Conservation (phyloP, 2,888 invertebrate species). For the Alitta virens region DNA sequence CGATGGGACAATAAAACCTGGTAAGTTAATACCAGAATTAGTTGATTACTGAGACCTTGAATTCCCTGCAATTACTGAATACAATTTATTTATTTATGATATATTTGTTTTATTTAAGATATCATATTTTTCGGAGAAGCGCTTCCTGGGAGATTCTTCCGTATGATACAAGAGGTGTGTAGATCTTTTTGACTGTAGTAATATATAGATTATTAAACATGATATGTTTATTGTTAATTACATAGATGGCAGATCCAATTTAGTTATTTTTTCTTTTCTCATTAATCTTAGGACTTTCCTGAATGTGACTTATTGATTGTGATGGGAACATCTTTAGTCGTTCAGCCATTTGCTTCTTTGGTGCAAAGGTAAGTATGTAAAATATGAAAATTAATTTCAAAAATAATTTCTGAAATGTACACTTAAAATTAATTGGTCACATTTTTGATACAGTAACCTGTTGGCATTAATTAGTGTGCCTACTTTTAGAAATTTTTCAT, state of each 20-base stretch:
- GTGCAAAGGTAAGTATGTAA: slow-evolving; percentile 65
- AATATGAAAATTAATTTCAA: too few species aligned
- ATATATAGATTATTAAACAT: too few species aligned
- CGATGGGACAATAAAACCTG: slow-evolving; percentile 79
- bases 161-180: slow-evolving; percentile 62
- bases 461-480: background rate
- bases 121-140: slow-evolving; percentile 95
- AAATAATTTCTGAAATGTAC: background rate
- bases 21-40: slow-evolving; percentile 28
- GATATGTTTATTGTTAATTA: too few species aligned
- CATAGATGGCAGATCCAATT: too few species aligned
- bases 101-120: slow-evolving; percentile 61
- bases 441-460: background rate
- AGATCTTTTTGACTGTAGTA: too few species aligned
- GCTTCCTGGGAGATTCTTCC: slow-evolving; percentile 73
- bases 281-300: slow-evolving; percentile 67
- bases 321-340: slow-evolving; percentile 90
- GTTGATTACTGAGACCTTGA: too few species aligned
- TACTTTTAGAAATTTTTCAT: background rate
- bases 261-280: too few species aligned
- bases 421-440: background rate
- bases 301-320: slow-evolving; percentile 88
- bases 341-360: slow-evolving; percentile 91
- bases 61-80: too few species aligned
- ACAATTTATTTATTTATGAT: too few species aligned